These are phyloP conservation scores for Sminthurides aquaticus DNA, from an alignment of 2,888 invertebrate species.

Conservation along the genomic window DNA sequence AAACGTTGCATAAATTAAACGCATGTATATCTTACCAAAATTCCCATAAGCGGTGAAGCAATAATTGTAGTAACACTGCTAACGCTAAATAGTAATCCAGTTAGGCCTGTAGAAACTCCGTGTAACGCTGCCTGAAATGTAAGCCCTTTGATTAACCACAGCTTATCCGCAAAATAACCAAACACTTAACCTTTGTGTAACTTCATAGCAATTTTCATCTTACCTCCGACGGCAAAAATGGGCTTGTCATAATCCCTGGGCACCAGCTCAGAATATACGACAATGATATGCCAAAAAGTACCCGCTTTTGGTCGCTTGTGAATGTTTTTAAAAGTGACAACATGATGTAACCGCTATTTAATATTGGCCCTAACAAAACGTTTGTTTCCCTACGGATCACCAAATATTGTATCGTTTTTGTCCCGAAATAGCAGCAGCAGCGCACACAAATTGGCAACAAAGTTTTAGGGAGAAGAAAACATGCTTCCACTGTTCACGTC, in stretches of 20 bases:
- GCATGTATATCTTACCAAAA: not conserved
- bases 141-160: no score
- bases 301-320: not conserved
- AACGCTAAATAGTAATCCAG: not conserved
- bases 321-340: not conserved
- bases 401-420: no score
- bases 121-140: not conserved
- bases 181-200: not conserved
- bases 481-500: no score
- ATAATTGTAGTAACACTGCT: not conserved
- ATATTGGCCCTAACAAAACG: no score
- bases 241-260: not conserved
- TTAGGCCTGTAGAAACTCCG: not conserved
- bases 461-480: no score
- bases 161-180: not conserved
- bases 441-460: no score
- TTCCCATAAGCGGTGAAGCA: not conserved
- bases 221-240: conserved; percentile 2
- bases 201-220: not conserved
- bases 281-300: conserved; percentile 3
- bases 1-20: no score
- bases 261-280: conserved; percentile 1
- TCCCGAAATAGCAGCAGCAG: no score
- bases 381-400: no score
- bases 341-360: not conserved